Evolutionary conservation across 2,888 invertebrate species (phyloP), one percentile per base, ranked within the genome.

Genomic region (Apamea epomidion): DNA sequence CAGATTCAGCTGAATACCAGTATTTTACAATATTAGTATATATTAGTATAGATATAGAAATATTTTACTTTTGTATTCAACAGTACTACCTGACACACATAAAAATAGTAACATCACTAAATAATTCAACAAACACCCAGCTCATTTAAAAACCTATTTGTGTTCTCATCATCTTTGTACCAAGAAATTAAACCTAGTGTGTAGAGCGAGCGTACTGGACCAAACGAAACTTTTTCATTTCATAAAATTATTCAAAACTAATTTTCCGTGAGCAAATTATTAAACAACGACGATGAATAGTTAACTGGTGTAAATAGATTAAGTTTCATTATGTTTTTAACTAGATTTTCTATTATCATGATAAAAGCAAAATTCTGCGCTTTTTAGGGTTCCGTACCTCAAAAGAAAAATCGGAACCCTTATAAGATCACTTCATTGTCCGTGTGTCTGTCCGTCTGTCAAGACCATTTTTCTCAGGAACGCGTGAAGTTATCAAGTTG

Each of bases 251-350:
- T 71, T 67, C 37, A 16, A 65, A 82, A 69, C 83, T 73, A 72
- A 84, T 78, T 82, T 73, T 29, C 32, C 45, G 18, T n/a, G 14
- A 69, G 32, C 45, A 68, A 72, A 74, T 64, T 78, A 51, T 68
- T 32, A 74, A 82, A 77, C 54, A 75, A 48, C 42, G 6, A 37
- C 37, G 29, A 18, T 60, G 60, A 67, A 73, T 68, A 78, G 51
- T 74, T 77, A 67, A 58, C 48, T 54, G 45, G 51, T 14, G 32
- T 60, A 72, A 64, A 76, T 72, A 60, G 58, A 81, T 72, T 60
- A 73, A 69, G 68, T 72, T 72, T 73, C 65, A 83, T 81, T 81
- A 81, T 48, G 51, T 76, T 83, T 81, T 85, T 76, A 64, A 83
- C 62, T 72, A 85, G 71, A 29, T 65, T 65, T 74, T 73, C 32